A percentile compares a stretch with the other conserved stretches of the same genome.
phyloP scores from a whole-genome alignment of 2,797 vertebrate species.

The Falco concolor region DNA sequence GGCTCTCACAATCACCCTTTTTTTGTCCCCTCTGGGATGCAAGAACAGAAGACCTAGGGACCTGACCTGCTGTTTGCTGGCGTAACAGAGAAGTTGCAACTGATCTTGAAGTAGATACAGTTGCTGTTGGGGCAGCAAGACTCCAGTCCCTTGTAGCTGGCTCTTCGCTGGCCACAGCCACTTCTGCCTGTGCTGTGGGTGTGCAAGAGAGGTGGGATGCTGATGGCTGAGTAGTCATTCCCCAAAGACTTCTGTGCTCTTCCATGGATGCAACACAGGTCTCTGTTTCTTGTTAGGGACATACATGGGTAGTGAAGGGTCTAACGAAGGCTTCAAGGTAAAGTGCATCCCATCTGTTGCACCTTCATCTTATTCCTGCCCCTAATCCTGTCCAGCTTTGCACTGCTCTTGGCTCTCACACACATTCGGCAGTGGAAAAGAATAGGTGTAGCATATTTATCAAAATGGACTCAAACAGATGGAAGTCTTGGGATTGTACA shows the following conservation, averaged over 20 bases:
- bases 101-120: background rate
- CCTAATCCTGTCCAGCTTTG: background rate
- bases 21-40: background rate
- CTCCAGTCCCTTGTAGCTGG: fast-evolving
- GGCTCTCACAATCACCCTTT: background rate
- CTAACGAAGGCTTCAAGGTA: background rate
- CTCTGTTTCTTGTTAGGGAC: background rate
- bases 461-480: background rate
- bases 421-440: fast-evolving
- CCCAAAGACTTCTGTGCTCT: background rate
- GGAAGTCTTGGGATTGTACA: background rate
- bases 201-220: background rate
- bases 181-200: fast-evolving
- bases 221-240: background rate
- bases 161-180: fast-evolving
- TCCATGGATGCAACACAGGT: fast-evolving
- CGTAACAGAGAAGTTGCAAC: background rate
- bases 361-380: background rate
- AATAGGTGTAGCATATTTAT: fast-evolving
- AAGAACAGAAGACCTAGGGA: background rate
- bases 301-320: no score
- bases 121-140: fast-evolving
- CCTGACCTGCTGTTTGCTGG: background rate
- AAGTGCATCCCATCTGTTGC: background rate
- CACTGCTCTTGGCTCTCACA: fast-evolving